These are phyloP conservation scores for Drosophila fuyamai DNA, from an alignment of 1,140 invertebrate genomes.

Conservation along the genomic window DNA sequence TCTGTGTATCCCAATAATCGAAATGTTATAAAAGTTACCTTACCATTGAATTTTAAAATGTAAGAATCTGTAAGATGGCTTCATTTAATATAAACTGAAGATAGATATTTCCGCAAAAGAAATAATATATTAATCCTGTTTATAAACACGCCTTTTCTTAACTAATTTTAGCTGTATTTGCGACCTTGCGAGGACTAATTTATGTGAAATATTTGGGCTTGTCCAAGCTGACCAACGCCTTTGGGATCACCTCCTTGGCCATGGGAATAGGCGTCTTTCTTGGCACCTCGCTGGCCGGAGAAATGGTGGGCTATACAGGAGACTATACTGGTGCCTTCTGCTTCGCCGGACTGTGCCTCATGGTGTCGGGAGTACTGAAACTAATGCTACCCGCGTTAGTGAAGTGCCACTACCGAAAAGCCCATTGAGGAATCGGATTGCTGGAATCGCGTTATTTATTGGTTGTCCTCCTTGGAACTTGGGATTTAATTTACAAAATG, in stretches of 20 bases:
- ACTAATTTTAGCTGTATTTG: constrained; percentile 55
- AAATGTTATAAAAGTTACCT: too few species aligned
- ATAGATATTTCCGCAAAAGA: too few species aligned
- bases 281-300: constrained; percentile 65
- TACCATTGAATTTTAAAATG: too few species aligned
- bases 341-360: constrained; percentile 69
- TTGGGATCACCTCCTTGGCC: constrained; percentile 69
- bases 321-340: constrained; percentile 50
- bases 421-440: constrained; percentile 13
- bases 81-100: too few species aligned
- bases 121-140: too few species aligned
- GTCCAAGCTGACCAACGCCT: constrained; percentile 77
- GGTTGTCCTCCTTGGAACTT: constrained; percentile 21
- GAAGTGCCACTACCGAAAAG: not conserved
- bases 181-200: constrained; percentile 70
- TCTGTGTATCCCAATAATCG: too few species aligned
- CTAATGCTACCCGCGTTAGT: constrained; percentile 45
- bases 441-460: constrained; percentile 24
- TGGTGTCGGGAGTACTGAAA: constrained; percentile 53
- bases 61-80: too few species aligned
- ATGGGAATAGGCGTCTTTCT: constrained; percentile 75
- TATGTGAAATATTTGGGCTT: constrained; percentile 74
- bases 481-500: constrained; percentile 59
- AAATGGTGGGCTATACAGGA: constrained; percentile 32
- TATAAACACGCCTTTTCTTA: too few species aligned